Base-by-base conservation (phyloP, 2,888 invertebrate species). In the Dendrolimus houi region DNA sequence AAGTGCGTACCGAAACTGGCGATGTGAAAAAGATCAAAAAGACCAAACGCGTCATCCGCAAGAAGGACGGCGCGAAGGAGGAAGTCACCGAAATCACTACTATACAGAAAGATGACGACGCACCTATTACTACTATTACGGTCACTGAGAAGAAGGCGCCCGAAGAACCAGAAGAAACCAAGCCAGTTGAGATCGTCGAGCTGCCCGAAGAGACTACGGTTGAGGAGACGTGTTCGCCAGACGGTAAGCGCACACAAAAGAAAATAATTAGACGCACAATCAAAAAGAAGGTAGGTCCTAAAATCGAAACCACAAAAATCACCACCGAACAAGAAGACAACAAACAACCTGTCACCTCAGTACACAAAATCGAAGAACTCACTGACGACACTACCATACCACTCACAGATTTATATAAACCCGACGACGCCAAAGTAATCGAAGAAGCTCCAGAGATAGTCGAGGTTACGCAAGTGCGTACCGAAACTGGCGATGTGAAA, bases 401-500 rank as follows among this genome's bases (percentile, higher is more conserved):
- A 52, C 58, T 71, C 1, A 57, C 59, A 29, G 60, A 61, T 8
- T 40, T 54, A 55, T 42, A 53, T 3, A 58, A 53, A 56, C 58
- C 58, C n/a, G 57, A 70, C 60, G 72, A 62, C 55, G 72, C 70
- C 55, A 58, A 73, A 58, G 74, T 83, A 0, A 41, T 68, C 1
- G 62, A 66, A 55, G 68, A 69, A 52, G n/a, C 54, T 14, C 55
- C 63, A 13, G 41, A 60, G 56, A 55, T 61, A 17, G 63, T 65
- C 8, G 54, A 59, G 65, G 63, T 64, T 0, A 60, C 82, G 7
- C 80, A 85, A 65, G 79, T 84, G 12, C 70, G 73, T 12, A 81
- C 84, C 2, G 62, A 74, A 53, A 67, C 74, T 61, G 78, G 75
- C 1, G 77, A 74, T 60, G 77, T 77, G 14, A 54, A 59, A 9